Conservation (phyloP, 1,140 invertebrate species). For the Drosophila prosaltans region DNA sequence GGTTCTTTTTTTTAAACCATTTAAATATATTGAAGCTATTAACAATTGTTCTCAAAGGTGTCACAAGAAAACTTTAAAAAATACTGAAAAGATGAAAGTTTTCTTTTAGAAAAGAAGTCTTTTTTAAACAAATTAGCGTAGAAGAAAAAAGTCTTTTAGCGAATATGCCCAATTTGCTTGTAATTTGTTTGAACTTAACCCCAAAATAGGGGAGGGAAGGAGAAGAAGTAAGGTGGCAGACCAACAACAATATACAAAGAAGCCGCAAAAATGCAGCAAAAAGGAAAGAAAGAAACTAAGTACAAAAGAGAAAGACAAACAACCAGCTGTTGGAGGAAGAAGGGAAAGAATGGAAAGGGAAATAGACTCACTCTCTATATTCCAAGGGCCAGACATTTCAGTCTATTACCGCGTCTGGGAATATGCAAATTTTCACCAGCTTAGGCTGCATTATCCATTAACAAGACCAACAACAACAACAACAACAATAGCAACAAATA, state of each 20-base stretch:
- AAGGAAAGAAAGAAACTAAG: conserved; percentile 21
- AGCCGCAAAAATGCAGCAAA: conserved; percentile 50
- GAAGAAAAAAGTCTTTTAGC: background rate
- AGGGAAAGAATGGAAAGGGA: conserved; percentile 15
- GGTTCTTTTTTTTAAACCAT: too few relatives aligned
- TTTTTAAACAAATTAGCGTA: too few relatives aligned
- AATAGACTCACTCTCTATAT: background rate
- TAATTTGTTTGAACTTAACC: conserved; percentile 47
- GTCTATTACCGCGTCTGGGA: conserved; percentile 42
- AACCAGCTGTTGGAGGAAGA: background rate
- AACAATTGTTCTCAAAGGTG: too few relatives aligned
- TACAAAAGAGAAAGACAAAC: conserved; percentile 20
- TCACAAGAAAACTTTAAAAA: too few relatives aligned
- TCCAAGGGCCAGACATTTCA: conserved; percentile 16
- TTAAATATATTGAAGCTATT: too few relatives aligned
- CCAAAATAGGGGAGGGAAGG: conserved; percentile 6
- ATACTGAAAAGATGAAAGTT: too few relatives aligned
- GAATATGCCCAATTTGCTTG: background rate
- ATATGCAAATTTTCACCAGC: conserved; percentile 58
- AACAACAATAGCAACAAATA: conserved; percentile 28
- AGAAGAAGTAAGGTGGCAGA: too few relatives aligned
- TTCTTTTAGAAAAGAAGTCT: too few relatives aligned
- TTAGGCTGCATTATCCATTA: conserved; percentile 61
- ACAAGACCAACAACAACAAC: background rate
- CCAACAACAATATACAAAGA: conserved; percentile 23